Evolutionary conservation across 2,113 vertebrate species (phyloP), one percentile per base, ranked within the genome.

Genomic region (Plotosus lineatus): DNA sequence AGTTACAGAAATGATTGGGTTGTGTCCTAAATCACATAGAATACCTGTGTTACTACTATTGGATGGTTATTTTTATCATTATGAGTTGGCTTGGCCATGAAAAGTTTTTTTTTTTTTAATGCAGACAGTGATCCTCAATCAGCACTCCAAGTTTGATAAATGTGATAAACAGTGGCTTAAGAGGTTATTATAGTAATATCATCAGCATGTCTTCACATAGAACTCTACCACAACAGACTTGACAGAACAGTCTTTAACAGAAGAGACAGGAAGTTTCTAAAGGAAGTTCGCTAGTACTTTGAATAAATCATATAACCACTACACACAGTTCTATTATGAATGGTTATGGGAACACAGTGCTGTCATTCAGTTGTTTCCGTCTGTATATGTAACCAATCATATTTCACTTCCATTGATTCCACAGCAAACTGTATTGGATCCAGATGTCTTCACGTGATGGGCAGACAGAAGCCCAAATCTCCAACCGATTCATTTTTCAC

Each of bases 341-440:
- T 66, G 60, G 71, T 65, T 80, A 63, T 50, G 73, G 71, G 58
- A 75, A 63, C 31, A 66, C 17, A 75, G 56, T 61, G 28, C 40
- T 69, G 80, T 82, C 73, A 75, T 61, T 81, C 80, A 69, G 61
- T 56, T 66, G 31, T 65, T 76, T 82, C 73, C 61, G 15, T 75
- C 60, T 66, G 73, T 46, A 76, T 82, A 53, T 76, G 61, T 31
- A 82, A 56, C 73, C 55, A 68, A 77, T 75, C 80, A 69, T 75
- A 76, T 68, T 82, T 42, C 50, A 77, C 61, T 68, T 40, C 80
- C 63, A 66, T 68, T 56, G 40, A 75, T 60, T 75, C 50, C 50
- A 38, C 38, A 68, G 48, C 23, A 28, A 56, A 44, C 58, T 58
- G 19, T 73, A 76, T 82, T 82, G 61, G 33, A 82, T 76, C 80